phyloP scores from a whole-genome alignment of 2,113 vertebrate genomes.

The Ranitomeya imitator region DNA sequence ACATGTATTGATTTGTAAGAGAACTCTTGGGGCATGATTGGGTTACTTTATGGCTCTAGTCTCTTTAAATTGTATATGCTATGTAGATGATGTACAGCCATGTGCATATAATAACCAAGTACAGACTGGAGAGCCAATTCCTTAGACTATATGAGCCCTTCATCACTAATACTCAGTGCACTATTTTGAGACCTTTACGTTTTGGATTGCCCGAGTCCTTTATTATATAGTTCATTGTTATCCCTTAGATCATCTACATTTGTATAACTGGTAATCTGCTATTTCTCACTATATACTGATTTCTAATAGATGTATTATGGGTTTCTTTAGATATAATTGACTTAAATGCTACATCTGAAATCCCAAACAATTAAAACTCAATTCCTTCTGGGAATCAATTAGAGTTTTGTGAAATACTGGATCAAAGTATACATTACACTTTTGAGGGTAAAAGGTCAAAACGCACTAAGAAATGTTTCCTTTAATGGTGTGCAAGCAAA shows the following conservation, averaged over 20 bases:
- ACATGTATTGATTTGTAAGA: too few relatives aligned
- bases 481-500: not conserved
- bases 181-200: not conserved
- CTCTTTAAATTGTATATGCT: not conserved
- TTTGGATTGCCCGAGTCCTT: not conserved
- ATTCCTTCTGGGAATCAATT: not conserved
- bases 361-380: not conserved
- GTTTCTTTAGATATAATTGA: not conserved
- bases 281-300: not conserved
- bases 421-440: not conserved
- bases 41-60: not conserved
- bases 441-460: conserved; percentile 3
- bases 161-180: not conserved
- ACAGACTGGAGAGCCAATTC: not conserved
- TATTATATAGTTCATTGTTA: not conserved
- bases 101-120: not conserved
- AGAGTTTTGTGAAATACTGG: conserved; percentile 7
- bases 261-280: not conserved
- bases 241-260: not conserved
- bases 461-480: not conserved
- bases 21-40: not conserved
- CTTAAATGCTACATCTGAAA: not conserved
- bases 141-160: not conserved
- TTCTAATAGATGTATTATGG: not conserved
- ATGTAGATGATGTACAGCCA: not conserved